Evolutionary conservation across 2,797 vertebrate genomes (phyloP).

Genomic region (Parambassis ranga): DNA sequence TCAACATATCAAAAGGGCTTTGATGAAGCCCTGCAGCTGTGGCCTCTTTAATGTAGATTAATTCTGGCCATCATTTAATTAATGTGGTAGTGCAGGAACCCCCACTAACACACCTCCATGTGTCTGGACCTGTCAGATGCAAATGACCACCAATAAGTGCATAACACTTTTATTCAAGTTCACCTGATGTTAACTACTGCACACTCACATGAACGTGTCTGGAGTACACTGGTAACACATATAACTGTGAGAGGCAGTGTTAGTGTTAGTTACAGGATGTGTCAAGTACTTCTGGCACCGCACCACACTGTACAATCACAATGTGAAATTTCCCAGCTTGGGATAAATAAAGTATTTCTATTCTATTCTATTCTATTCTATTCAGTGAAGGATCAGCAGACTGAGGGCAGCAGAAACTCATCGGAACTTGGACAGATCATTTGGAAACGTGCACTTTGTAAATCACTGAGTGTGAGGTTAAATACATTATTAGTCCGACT

Average conservation of each 20-base stretch:
- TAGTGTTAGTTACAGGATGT: constrained; percentile 35
- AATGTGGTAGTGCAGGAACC: constrained; percentile 42
- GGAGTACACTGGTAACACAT: too few relatives aligned
- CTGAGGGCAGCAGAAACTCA: background rate
- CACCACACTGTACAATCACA: constrained; percentile 18
- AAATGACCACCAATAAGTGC: constrained; percentile 32
- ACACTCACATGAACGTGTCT: too few relatives aligned
- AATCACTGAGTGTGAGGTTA: background rate
- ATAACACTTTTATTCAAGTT: constrained; percentile 5
- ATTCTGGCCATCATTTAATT: constrained; percentile 60
- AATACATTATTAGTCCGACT: too few relatives aligned
- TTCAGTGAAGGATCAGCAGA: constrained; percentile 14
- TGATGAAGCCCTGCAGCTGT: constrained; percentile 70
- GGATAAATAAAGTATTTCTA: too few relatives aligned
- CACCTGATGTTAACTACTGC: background rate
- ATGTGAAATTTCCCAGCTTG: too few relatives aligned
- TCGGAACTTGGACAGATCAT: constrained; percentile 10
- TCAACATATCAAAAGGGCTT: constrained; percentile 78
- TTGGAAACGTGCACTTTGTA: constrained; percentile 12
- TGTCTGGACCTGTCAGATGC: constrained; percentile 48
- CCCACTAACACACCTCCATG: constrained; percentile 44
- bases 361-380: too few relatives aligned
- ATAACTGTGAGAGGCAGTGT: constrained; percentile 8
- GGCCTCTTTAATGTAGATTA: constrained; percentile 60
- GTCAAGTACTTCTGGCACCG: constrained; percentile 35